Base-by-base conservation (phyloP, 2,113 vertebrate genomes). In the Redunca redunca region DNA sequence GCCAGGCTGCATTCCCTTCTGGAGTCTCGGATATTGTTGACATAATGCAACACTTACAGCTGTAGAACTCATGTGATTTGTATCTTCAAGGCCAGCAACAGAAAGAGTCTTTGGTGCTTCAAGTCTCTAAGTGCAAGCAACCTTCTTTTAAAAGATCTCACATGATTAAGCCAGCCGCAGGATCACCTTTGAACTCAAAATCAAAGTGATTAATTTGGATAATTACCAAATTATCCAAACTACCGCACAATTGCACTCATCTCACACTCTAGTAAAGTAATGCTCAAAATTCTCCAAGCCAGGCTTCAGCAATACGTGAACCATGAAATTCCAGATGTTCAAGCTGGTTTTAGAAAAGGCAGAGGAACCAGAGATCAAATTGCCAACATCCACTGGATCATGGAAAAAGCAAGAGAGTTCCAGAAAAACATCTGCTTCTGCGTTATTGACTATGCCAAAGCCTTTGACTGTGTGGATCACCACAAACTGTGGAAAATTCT, bases 361-460 rank as follows among this genome's bases (percentile, higher is more conserved):
- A 57, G 23, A 57, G 9, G 55, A 57, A 25, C 23, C 9, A 25
- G 23, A 57, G 55, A 57, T 57, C 55, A 25, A 57, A 25, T 57
- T 25, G 55, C 23, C 55, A 57, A 57, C 55, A 57, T 25, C 9
- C 0, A 0, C 23, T 57, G 55, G 3, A 57, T 25, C 3, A 10
- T 57, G 1, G 9, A 57, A 57, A 57, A 57, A 57, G 55, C 55
- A 57, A 25, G 55, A 57, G 55, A 57, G 23, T 57, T 57, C 55
- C 23, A 57, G 55, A 25, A 57, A 57, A 57, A 25, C 55, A 57
- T 25, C 55, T 10, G 25, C 1, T 57, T 57, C 55, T 25, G 9
- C 55, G 10, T 57, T 57, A 57, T 57, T 4, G 21, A 57, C 55
- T 57, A 57, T 57, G 55, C 55, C 55, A 57, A 57, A 57, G 23